These are phyloP conservation scores for Bolinopsis microptera DNA, from an alignment of 37 sponge, comb jelly and placozoan genomes.

Conservation along the genomic window DNA sequence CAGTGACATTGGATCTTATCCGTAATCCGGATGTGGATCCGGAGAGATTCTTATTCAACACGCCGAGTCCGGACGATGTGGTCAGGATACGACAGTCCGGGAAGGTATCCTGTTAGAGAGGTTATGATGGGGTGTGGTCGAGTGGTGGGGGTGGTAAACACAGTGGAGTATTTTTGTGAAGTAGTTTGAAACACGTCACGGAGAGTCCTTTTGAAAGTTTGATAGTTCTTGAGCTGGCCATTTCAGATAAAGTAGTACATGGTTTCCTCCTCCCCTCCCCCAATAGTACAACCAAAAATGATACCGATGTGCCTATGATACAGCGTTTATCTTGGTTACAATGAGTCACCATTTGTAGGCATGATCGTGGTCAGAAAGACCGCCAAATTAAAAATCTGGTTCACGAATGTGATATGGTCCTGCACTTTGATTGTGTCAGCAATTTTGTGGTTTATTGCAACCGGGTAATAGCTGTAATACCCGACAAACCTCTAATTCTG, in stretches of 20 bases:
- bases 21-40: not conserved
- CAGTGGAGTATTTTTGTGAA: not conserved
- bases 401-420: not conserved
- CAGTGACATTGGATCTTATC: not conserved
- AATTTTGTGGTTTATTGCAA: too few relatives aligned
- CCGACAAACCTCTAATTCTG: too few relatives aligned
- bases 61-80: slow-evolving; percentile 45
- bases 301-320: too few relatives aligned
- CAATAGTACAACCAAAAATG: too few relatives aligned
- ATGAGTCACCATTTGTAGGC: not conserved
- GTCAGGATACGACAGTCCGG: not conserved
- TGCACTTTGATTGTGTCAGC: too few relatives aligned
- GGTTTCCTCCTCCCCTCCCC: too few relatives aligned
- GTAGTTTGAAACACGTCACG: not conserved
- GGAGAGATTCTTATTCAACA: not conserved
- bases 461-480: too few relatives aligned
- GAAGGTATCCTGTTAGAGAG: not conserved
- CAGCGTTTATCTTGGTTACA: too few relatives aligned
- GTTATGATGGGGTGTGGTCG: not conserved
- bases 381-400: not conserved
- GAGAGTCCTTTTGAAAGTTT: too few relatives aligned
- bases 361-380: not conserved
- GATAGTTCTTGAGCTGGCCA: too few relatives aligned
- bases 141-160: not conserved
- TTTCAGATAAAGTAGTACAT: too few relatives aligned